Percentiles rank a stretch among this genome's conserved stretches.
Conservation (phyloP, 2,113 vertebrate genomes). For the Otocyon megalotis region DNA sequence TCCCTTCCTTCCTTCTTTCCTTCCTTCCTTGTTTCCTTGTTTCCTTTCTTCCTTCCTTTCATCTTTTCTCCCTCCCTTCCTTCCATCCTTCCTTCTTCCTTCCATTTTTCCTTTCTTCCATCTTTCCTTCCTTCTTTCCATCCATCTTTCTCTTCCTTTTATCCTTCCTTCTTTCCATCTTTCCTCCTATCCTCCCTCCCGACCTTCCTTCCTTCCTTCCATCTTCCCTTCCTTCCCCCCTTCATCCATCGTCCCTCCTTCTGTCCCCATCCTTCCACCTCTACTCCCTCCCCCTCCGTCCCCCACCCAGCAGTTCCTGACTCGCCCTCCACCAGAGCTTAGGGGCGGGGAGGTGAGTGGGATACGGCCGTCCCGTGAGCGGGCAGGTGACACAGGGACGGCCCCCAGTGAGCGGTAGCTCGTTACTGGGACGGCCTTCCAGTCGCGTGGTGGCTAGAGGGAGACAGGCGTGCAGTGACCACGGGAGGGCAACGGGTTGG, state of each 20-base stretch:
- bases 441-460: accelerated
- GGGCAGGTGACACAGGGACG: background rate
- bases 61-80: accelerated
- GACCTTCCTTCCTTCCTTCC: too few relatives aligned
- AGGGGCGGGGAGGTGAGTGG: background rate
- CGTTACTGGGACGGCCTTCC: accelerated
- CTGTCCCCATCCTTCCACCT: background rate
- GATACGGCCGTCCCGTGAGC: background rate
- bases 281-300: background rate
- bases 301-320: accelerated
- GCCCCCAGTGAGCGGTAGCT: background rate
- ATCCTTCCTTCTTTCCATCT: too few relatives aligned
- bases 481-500: accelerated
- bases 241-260: background rate
- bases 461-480: background rate
- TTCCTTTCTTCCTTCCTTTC: too few relatives aligned
- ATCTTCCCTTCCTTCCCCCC: background rate
- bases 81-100: background rate
- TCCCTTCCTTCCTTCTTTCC: accelerated
- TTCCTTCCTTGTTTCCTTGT: background rate
- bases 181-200: too few relatives aligned
- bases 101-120: too few relatives aligned
- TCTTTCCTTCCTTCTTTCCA: too few relatives aligned
- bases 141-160: background rate
- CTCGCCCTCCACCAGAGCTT: too few relatives aligned